Evolutionary conservation across 2,797 vertebrate species (phyloP), one percentile per base, ranked within the genome.

Genomic region (Gorsachius magnificus): DNA sequence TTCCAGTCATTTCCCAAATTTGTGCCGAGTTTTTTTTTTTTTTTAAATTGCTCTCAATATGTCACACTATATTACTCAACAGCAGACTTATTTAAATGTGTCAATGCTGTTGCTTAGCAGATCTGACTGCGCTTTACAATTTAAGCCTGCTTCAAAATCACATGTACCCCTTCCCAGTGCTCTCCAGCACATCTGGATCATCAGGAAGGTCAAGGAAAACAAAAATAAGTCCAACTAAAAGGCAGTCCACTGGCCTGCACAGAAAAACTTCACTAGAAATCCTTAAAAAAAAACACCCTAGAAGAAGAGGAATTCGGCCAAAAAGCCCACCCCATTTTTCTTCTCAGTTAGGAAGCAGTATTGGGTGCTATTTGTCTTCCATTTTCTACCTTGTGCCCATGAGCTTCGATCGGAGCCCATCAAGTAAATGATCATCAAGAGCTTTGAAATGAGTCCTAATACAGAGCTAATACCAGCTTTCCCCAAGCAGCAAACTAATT

Each of bases 21-120:
- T 93, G 87, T 91, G 83, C 72, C 2, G 17, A 28, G 61, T 36
- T 50, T 53, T 46, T 43, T 43, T 56, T 61, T 56, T 82, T 94
- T 88, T 94, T 93, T 53, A 56, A 96, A 95, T 96, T 95, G 95
- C 91, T 96, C 96, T 93, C 96, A 95, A 96, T 96, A 94, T 95
- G 96, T 95, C 96, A 96, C 95, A 94, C 89, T 45, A n/a, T 76
- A 95, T 96, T 95, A 97, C 90, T 95, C 93, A 91, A 90, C 74
- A 53, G 80, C 91, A 95, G 88, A 95, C 91, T 79, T 88, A 95
- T 90, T 94, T 95, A 84, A 96, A 97, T 11, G 70, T 95, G 96
- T 96, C 93, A 84, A 80, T 84, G 94, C 91, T 96, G 96, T 94
- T 95, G 96, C 95, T 95, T 96, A 95, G 95, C 95, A 96, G 93